Conservation (phyloP, 2,797 vertebrate genomes). For the Parauchenoglanis ngamensis region DNA sequence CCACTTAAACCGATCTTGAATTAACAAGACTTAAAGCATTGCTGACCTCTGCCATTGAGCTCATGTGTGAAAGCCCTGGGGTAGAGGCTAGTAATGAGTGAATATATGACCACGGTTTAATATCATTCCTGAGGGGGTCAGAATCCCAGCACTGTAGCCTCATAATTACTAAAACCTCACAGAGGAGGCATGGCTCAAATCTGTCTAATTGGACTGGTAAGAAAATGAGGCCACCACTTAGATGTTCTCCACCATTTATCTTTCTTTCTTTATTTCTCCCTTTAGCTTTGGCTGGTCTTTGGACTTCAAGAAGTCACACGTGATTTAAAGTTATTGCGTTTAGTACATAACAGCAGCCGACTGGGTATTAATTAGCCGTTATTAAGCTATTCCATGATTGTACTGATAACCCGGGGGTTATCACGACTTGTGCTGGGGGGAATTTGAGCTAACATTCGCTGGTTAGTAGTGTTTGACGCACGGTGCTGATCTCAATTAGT, state of each 20-base stretch:
- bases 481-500: conserved; percentile 13
- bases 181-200: conserved; percentile 54
- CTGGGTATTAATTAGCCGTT: conserved; percentile 56
- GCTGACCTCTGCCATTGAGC: conserved; percentile 52
- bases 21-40: conserved; percentile 57
- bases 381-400: conserved; percentile 51
- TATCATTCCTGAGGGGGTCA: conserved; percentile 54
- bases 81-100: conserved; percentile 63
- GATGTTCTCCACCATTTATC: conserved; percentile 49
- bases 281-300: conserved; percentile 50
- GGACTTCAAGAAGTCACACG: conserved; percentile 46
- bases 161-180: conserved; percentile 55
- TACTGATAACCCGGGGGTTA: conserved; percentile 35
- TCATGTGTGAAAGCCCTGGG: conserved; percentile 73
- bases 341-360: conserved; percentile 49
- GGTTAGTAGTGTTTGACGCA: conserved; percentile 31
- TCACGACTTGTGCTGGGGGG: background rate
- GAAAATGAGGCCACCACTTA: conserved; percentile 53
- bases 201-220: conserved; percentile 58
- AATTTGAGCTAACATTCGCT: conserved; percentile 32
- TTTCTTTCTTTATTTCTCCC: conserved; percentile 49
- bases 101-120: conserved; percentile 59
- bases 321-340: conserved; percentile 56
- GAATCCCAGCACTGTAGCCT: conserved; percentile 53
- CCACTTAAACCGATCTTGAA: conserved; percentile 54